A percentile compares a stretch with the other conserved stretches of the same genome.
phyloP scores from a whole-genome alignment of 2,888 invertebrate genomes.

The Microctonus hyperodae region DNA sequence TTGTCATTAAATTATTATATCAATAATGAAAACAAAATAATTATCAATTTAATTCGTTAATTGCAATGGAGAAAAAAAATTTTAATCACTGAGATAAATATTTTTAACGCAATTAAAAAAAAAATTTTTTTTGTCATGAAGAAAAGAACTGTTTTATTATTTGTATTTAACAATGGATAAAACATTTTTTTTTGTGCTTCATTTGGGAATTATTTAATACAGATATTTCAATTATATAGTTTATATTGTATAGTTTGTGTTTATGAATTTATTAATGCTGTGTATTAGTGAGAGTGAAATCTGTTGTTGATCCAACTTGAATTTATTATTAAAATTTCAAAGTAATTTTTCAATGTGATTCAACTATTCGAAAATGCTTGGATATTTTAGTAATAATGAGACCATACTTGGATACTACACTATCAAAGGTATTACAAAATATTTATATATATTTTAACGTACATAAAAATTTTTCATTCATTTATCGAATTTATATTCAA shows the following conservation, averaged over 20 bases:
- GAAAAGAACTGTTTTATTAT: too few species aligned
- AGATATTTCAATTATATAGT: neutral
- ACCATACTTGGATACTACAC: slow-evolving; percentile 56
- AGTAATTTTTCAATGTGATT: too few species aligned
- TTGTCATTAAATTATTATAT: neutral
- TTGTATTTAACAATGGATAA: neutral
- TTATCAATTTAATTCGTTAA: neutral
- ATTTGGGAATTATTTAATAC: neutral
- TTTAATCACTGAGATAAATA: too few species aligned
- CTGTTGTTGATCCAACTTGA: slow-evolving; percentile 13
- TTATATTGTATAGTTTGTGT: neutral
- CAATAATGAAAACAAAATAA: neutral
- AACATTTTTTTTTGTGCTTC: too few species aligned
- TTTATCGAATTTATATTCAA: neutral
- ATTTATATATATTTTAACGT: too few species aligned
- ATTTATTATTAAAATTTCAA: slow-evolving; percentile 23
- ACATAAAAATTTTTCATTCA: neutral
- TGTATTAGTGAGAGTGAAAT: neutral
- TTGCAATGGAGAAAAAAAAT: neutral
- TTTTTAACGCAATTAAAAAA: too few species aligned
- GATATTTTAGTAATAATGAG: slow-evolving; percentile 55
- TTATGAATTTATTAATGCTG: neutral
- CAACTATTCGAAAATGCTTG: slow-evolving; percentile 56
- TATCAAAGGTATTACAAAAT: slow-evolving; percentile 26
- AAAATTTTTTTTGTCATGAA: too few species aligned